Evolutionary conservation across 2,113 vertebrate species (phyloP).

Genomic region (Urocynchramus pylzowi): DNA sequence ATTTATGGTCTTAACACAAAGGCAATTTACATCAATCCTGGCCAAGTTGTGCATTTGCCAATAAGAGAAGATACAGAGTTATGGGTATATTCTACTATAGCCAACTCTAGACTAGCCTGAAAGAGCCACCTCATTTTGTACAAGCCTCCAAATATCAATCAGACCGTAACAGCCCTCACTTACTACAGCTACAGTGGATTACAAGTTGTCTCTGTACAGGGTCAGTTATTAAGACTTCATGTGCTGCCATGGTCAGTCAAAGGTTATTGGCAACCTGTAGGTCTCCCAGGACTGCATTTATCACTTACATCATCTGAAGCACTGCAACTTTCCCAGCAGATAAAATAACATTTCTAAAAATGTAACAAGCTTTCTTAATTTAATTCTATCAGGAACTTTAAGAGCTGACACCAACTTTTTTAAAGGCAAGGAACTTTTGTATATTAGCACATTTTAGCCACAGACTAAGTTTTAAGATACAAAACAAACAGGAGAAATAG

Average conservation of each 20-base stretch:
- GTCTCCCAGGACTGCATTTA: background rate
- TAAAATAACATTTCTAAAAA: background rate
- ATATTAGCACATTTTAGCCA: background rate
- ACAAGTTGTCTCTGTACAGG: background rate
- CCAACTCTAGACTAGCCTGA: background rate
- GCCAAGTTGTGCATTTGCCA: background rate
- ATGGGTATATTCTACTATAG: background rate
- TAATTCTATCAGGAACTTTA: background rate
- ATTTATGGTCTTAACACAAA: background rate
- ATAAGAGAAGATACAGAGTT: background rate
- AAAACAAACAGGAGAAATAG: background rate
- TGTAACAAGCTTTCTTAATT: background rate
- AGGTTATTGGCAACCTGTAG: background rate
- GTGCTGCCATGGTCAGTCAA: background rate
- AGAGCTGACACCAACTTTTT: background rate
- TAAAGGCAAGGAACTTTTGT: background rate
- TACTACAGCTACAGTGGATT: background rate
- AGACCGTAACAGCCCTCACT: background rate
- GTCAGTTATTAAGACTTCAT: background rate
- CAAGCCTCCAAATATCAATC: background rate
- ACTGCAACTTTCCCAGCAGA: background rate
- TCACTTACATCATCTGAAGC: background rate
- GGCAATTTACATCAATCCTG: background rate
- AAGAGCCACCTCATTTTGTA: constrained; percentile 45
- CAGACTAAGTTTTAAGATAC: background rate